Base-by-base conservation (phyloP, 2,888 invertebrate genomes). In the Mimumesa dahlbomi region DNA sequence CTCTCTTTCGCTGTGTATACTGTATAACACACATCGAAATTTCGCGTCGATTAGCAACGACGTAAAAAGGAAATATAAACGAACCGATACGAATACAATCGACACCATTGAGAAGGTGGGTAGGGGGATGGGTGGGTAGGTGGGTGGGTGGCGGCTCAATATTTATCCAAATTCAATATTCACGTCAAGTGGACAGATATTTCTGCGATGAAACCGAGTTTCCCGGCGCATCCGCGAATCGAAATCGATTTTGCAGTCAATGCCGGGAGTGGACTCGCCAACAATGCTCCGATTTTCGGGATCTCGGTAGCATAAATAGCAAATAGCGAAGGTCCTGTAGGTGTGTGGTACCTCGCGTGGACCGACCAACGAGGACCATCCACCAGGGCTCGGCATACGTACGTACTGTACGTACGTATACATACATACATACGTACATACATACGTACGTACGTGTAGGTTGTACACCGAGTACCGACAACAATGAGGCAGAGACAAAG, bases 401-500 rank as follows among this genome's bases (percentile, higher is more conserved):
- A 34, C 34, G n/a, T n/a, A n/a, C n/a, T n/a, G n/a, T n/a, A n/a
- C n/a, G n/a, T n/a, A n/a, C n/a, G n/a, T n/a, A n/a, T n/a, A n/a
- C 56, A 31, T 13, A 13, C 29, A 6, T 25, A 25, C 25, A 3
- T 25, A 25, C 25, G 4, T 29, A 29, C 36, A n/a, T 29, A 29
- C 9, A 6, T 29, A 29, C 29, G 61, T 57, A 63, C 57, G 70
- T 77, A 65, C 72, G 73, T 78, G 74, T 75, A 78, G 73, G 71
- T 76, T 81, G 74, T 82, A 81, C 79, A 81, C 71, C 70, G 75
- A 82, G 84, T 81, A 84, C 78, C 80, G 87, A 87, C 86, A 87
- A 88, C 88, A 88, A 88, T 88, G 88, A 87, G 82, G 75, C 76
- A 84, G 86, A 88, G 88, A 88, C 88, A 88, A 88, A 84, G 87